phyloP scores from a whole-genome alignment of 35 echinoderm and acorn worm species.

The Heliocidaris erythrogramma region DNA sequence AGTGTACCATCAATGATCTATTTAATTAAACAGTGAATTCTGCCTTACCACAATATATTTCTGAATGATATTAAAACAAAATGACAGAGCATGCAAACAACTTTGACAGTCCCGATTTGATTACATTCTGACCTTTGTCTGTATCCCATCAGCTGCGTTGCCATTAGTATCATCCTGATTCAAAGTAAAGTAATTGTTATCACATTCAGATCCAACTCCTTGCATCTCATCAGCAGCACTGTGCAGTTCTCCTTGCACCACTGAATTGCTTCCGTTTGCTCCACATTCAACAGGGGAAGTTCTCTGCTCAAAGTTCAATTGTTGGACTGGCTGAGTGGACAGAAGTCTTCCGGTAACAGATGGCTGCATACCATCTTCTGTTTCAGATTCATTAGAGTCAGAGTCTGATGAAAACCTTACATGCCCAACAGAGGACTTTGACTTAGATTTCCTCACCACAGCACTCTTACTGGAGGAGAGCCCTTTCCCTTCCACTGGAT shows the following conservation, averaged over 20 bases:
- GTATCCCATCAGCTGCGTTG: not conserved
- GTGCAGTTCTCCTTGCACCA: not conserved
- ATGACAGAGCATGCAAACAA: too few relatives aligned
- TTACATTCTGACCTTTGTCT: not conserved
- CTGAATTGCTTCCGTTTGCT: not conserved
- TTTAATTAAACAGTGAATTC: too few relatives aligned
- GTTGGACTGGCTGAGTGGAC: not conserved
- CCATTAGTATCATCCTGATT: not conserved
- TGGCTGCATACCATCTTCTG: not conserved
- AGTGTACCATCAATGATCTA: too few relatives aligned
- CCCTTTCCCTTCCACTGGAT: not conserved
- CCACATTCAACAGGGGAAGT: not conserved
- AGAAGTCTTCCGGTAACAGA: not conserved
- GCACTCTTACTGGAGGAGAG: not conserved
- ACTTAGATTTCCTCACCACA: not conserved
- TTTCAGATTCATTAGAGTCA: not conserved
- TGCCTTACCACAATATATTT: too few relatives aligned
- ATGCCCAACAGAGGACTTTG: conserved; percentile 11
- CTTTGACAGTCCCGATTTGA: not conserved
- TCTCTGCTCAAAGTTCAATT: not conserved
- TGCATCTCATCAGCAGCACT: not conserved
- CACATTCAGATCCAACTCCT: not conserved
- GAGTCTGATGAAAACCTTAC: conserved; percentile 34
- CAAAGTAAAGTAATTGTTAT: not conserved
- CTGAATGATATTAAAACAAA: too few relatives aligned